Evolutionary conservation across 1,140 invertebrate genomes (phyloP).

Genomic region (Pachypeltis micranthus): DNA sequence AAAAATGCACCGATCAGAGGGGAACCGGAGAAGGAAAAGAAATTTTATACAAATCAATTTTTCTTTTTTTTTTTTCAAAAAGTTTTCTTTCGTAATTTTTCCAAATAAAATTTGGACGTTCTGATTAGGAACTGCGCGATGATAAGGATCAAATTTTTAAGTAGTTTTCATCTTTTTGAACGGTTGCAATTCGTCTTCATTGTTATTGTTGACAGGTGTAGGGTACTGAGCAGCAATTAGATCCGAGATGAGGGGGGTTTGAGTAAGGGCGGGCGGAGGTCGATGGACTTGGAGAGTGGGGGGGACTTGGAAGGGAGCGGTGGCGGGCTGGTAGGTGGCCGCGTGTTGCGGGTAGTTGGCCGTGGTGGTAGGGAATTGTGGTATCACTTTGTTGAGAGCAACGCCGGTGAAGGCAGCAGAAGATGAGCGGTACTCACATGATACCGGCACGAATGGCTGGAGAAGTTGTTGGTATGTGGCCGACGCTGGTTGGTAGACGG

Average conservation of each 20-base stretch:
- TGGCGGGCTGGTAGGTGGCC: constrained; percentile 29
- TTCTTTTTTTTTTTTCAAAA: too few relatives aligned
- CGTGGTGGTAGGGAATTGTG: constrained; percentile 26
- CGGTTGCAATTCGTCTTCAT: constrained; percentile 55
- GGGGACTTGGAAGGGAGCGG: constrained; percentile 33
- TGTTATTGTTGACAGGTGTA: constrained; percentile 32
- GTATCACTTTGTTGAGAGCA: constrained; percentile 38
- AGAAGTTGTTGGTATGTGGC: constrained; percentile 85
- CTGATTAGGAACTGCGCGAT: constrained; percentile 16
- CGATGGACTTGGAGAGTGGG: constrained; percentile 25
- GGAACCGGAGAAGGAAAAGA: background rate
- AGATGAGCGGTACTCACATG: constrained; percentile 68
- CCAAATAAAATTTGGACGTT: background rate
- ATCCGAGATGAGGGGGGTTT: constrained; percentile 29
- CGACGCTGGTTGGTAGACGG: constrained; percentile 87
- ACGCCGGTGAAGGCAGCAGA: constrained; percentile 40
- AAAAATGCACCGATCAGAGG: background rate
- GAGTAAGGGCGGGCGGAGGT: constrained; percentile 33
- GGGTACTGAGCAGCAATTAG: constrained; percentile 24
- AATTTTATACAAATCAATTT: background rate
- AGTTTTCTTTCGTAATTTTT: too few relatives aligned
- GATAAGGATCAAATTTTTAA: constrained; percentile 37
- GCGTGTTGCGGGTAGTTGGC: constrained; percentile 10
- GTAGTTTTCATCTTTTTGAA: constrained; percentile 82
- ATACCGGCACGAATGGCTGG: constrained; percentile 86